These are phyloP conservation scores for Sitodiplosis mosellana DNA, from an alignment of 1,140 invertebrate genomes.

Conservation along the genomic window DNA sequence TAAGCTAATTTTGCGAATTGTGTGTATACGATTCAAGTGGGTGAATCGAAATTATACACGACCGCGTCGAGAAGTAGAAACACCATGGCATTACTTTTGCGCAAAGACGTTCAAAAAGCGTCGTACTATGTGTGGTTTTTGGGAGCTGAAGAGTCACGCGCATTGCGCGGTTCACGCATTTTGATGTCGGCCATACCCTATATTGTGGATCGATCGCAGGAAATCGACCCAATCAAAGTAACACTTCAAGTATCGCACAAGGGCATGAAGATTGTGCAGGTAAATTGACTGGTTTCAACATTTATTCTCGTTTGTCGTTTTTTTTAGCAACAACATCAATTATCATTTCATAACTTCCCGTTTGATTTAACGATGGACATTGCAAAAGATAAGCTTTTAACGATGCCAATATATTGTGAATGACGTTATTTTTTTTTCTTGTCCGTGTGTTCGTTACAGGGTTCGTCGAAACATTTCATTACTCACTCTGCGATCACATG, in stretches of 20 bases:
- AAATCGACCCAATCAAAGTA: slow-evolving; percentile 82
- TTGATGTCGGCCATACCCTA: slow-evolving; percentile 67
- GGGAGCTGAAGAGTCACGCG: slow-evolving; percentile 84
- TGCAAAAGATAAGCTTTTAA: background rate
- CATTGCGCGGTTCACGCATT: slow-evolving; percentile 61
- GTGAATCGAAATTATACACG: background rate
- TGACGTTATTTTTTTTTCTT: background rate
- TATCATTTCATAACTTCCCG: background rate
- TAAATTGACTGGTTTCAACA: slow-evolving; percentile 10
- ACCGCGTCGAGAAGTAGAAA: background rate
- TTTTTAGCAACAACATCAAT: background rate
- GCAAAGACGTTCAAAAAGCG: slow-evolving; percentile 81
- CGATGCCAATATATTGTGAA: background rate
- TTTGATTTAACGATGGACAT: background rate
- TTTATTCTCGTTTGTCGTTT: background rate
- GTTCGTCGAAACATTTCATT: slow-evolving; percentile 81
- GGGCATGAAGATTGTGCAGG: slow-evolving; percentile 84
- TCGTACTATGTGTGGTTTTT: slow-evolving; percentile 98
- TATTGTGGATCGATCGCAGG: slow-evolving; percentile 62
- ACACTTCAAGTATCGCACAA: slow-evolving; percentile 75
- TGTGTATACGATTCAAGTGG: background rate
- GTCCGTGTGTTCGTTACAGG: too few species aligned
- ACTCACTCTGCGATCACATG: slow-evolving; percentile 84
- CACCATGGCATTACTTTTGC: slow-evolving; percentile 44
- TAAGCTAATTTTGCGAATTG: background rate